Evolutionary conservation across 2,113 vertebrate species (phyloP), one percentile per base, ranked within the genome.

Genomic region (Plotosus lineatus): DNA sequence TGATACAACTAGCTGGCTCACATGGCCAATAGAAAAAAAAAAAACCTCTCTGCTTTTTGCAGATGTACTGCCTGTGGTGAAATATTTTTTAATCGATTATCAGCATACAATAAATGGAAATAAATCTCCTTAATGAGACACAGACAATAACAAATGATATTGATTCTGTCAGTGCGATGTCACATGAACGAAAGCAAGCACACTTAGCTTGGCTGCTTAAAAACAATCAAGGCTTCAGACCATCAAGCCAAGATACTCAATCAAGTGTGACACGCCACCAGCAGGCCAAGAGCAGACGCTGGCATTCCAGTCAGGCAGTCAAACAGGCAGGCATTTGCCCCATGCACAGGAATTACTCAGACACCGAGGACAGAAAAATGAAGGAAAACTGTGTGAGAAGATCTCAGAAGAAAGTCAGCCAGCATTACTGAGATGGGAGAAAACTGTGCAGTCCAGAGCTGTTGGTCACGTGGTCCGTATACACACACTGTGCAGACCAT

Each of bases 181-280:
- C 53, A 26, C 23, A 26, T 56, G 53, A 56, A 56, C 1, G 23
- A 56, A 56, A 56, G n/a, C 55, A 56, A 11, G 11, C 55, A 36
- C 4, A 65, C 31, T 36, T 44, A 60, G 28, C 15, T 40, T 21
- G 53, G 6, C n/a, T 61, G 12, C 74, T 33, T 61, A 36, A 50
- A 38, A 40, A 53, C 7, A 53, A 78, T 40, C 3, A 23, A 50
- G 21, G 14, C 7, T 65, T n/a, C 55, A 38, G 17, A 77, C 68
- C 28, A 50, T 74, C 12, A 31, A 50, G 82, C 31, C 68, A 84
- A 78, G 38, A 58, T 60, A 77, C 66, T 84, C 38, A 73, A 61
- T 86, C 63, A 72, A 75, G 74, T 78, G 77, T 42, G 42, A 36
- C 66, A 73, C 81, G 81, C 81, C 81, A 84, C 83, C 85, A 51